Base-by-base conservation (phyloP, 2,888 invertebrate species). In the Andrena hattorfiana region DNA sequence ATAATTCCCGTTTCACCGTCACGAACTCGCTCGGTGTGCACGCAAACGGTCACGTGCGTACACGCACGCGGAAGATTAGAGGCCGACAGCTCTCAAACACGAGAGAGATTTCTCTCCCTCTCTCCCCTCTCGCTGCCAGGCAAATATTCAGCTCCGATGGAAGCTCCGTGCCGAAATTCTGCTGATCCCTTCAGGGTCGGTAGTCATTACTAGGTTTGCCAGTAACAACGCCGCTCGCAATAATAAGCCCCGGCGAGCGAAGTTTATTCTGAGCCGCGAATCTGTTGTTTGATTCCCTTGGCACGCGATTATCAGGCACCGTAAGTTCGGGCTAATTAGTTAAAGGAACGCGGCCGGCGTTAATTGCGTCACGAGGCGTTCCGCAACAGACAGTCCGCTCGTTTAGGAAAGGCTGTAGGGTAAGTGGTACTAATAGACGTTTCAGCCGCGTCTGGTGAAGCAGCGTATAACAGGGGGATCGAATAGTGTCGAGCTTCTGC, bases 91-190 rank as follows among this genome's bases (percentile, higher is more conserved):
- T 82, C 77, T 54, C 78, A 49, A 71, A 74, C 77, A 49, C 75
- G 84, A 83, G 78, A 54, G 54, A 20, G 54, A 54, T 83, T 81
- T 66, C 69, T 26, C 56, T 56, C 1, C 0, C 26, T 26, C 10
- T 23, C 56, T 56, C 56, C 51, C 20, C 20, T 2, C 8, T 7
- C 2, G 85, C 89, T 87, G 80, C 74, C 83, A 85, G 88, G 87
- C 89, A 89, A 91, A 91, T 89, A 91, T 90, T 90, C 90, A 90
- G 85, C 90, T 89, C 88, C 72, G 85, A 88, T 80, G 90, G 88
- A 90, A 56, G 89, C 82, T 87, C 82, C 83, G 64, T 81, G 77
- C 85, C 82, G 80, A 85, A 87, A 88, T 91, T 90, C 84, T 85
- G 89, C 90, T 90, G 90, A 89, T 90, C 89, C 90, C 86, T 88